Base-by-base conservation (phyloP, 2,888 invertebrate genomes). In the Athetis lepigone region DNA sequence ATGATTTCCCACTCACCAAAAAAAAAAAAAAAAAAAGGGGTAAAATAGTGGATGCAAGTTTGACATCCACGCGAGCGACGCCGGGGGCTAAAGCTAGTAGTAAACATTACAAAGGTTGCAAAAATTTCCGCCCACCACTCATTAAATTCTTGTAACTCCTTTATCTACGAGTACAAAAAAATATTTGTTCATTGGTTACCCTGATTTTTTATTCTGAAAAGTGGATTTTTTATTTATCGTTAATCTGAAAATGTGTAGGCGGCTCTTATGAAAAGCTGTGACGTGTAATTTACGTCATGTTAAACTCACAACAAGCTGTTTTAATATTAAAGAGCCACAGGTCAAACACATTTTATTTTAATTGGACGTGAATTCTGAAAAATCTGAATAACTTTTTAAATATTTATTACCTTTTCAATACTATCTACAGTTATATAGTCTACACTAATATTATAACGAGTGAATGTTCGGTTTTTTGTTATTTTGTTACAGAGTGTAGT, bases 71-170 rank as follows among this genome's bases (percentile, higher is more conserved):
- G n/a, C n/a, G n/a, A n/a, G n/a, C n/a, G n/a, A n/a, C n/a, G n/a
- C n/a, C n/a, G n/a, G n/a, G n/a, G n/a, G n/a, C n/a, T n/a, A n/a
- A n/a, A n/a, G n/a, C n/a, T n/a, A n/a, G n/a, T n/a, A 23, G 47
- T 21, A 57, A 45, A 52, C 54, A 21, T 29, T 4, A 8, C 43
- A 45, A 58, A 70, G 58, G 58, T 70, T 57, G 36, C 47, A 33
- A 65, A 50, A 36, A 50, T 18, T 23, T 54, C 21, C 39, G 72
- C 36, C 59, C 43, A 63, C 40, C 29, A 37, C 11, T 47, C 46
- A 19, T 52, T 49, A 43, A 0, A n/a, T 39, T 46, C 36, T 45
- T 47, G 16, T 49, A 54, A 65, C 37, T 19, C 23, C 27, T 65
- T 65, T 50, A 49, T 25, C n/a, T 19, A 40, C n/a, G n/a, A n/a